A percentile compares a stretch with the other conserved stretches of the same genome.
phyloP scores from a whole-genome alignment of 1,140 invertebrate genomes.

The Bombus sylvicola region DNA sequence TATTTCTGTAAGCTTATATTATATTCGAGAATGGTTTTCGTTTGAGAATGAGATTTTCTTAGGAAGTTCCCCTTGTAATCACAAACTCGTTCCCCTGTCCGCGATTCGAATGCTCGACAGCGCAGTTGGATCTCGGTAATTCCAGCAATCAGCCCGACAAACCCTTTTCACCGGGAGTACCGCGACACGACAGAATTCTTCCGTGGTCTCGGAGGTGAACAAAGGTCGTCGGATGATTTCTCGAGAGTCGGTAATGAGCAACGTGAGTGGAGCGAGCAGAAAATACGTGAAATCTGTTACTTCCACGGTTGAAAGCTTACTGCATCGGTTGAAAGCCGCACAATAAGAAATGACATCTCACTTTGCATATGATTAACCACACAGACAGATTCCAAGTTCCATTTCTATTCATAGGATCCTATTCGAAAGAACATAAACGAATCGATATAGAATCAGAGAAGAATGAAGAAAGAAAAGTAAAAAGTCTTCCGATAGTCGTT shows the following conservation, averaged over 20 bases:
- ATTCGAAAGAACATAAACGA: conserved; percentile 15
- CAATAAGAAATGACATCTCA: conserved; percentile 51
- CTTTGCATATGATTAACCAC: conserved; percentile 57
- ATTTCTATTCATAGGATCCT: background rate
- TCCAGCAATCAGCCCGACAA: conserved; percentile 60
- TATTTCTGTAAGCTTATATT: conserved; percentile 16
- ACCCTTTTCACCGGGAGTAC: conserved; percentile 42
- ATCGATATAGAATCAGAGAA: conserved; percentile 19
- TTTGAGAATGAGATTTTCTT: conserved; percentile 11
- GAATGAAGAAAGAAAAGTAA: background rate
- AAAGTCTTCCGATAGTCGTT: background rate
- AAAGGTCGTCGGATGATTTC: conserved; percentile 58
- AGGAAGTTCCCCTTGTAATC: conserved; percentile 19
- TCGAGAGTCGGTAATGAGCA: conserved; percentile 54
- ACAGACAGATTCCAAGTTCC: background rate
- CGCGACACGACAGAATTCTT: conserved; percentile 51
- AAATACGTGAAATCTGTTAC: conserved; percentile 52
- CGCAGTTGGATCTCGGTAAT: conserved; percentile 37
- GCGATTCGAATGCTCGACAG: conserved; percentile 29
- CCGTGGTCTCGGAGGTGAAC: conserved; percentile 39
- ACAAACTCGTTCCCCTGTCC: conserved; percentile 15
- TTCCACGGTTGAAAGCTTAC: background rate
- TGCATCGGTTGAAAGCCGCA: background rate
- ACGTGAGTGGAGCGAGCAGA: conserved; percentile 12
- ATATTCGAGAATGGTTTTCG: background rate